These are phyloP conservation scores for Dasypogon diadema DNA, from an alignment of 2,888 invertebrate species.

Conservation along the genomic window DNA sequence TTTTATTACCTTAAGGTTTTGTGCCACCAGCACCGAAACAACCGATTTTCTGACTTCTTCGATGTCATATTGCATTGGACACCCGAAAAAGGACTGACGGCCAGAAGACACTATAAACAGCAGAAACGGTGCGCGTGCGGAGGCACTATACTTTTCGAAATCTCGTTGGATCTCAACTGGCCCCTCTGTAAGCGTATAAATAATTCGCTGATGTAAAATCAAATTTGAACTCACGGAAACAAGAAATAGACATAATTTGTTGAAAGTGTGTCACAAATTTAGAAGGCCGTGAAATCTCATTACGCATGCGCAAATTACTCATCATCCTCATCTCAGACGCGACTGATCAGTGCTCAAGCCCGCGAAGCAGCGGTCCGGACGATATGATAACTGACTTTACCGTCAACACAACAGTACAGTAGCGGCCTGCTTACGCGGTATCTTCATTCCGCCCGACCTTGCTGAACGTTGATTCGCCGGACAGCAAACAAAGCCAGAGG, in stretches of 20 bases:
- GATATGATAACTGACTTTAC: background rate
- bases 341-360: background rate
- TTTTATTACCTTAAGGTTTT: conserved; percentile 14
- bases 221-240: conserved; percentile 25
- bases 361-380: background rate
- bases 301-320: conserved; percentile 37
- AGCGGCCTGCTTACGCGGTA: background rate
- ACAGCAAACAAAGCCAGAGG: conserved; percentile 1
- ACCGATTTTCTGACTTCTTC: background rate
- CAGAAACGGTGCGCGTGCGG: background rate
- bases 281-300: conserved; percentile 24
- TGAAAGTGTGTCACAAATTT: conserved; percentile 30
- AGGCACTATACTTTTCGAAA: conserved; percentile 14
- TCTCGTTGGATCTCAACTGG: conserved; percentile 10
- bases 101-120: background rate
- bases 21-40: conserved; percentile 2
- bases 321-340: conserved; percentile 2
- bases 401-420: background rate
- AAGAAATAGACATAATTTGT: conserved; percentile 32
- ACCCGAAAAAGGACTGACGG: background rate
- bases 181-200: conserved; percentile 14
- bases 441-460: conserved; percentile 9
- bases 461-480: conserved; percentile 9
- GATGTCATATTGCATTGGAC: conserved; percentile 13
- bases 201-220: conserved; percentile 16